phyloP scores from a whole-genome alignment of 2,888 invertebrate species.

The Urechis unicinctus region DNA sequence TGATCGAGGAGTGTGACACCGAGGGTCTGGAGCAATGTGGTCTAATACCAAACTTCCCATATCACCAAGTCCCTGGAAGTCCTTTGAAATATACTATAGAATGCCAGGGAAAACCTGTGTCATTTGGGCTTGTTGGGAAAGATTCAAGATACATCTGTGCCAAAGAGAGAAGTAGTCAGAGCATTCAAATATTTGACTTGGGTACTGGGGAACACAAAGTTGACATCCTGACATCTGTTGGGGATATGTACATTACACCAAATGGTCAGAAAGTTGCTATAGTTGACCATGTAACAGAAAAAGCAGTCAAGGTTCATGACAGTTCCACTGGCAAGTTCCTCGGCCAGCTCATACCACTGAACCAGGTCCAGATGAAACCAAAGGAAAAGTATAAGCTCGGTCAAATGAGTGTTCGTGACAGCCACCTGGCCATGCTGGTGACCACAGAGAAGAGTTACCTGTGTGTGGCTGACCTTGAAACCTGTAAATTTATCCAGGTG shows the following conservation, averaged over 20 bases:
- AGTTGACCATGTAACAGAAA: slow-evolving; percentile 41
- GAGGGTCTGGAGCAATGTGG: slow-evolving; percentile 37
- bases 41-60: slow-evolving; percentile 43
- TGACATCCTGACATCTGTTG: slow-evolving; percentile 36
- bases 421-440: slow-evolving; percentile 34
- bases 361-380: slow-evolving; percentile 35
- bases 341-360: slow-evolving; percentile 45
- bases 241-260: slow-evolving; percentile 39
- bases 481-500: slow-evolving; percentile 33
- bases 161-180: slow-evolving; percentile 31
- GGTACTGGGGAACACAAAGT: slow-evolving; percentile 30
- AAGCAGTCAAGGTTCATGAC: slow-evolving; percentile 42
- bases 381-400: slow-evolving; percentile 37
- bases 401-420: slow-evolving; percentile 30
- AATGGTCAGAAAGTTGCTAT: slow-evolving; percentile 32
- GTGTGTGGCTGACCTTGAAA: slow-evolving; percentile 36
- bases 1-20: slow-evolving; percentile 42
- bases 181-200: slow-evolving; percentile 35
- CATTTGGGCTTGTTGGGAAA: slow-evolving; percentile 20
- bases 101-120: slow-evolving; percentile 14
- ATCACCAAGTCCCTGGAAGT: slow-evolving; percentile 40
- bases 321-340: slow-evolving; percentile 35
- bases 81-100: slow-evolving; percentile 36
- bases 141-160: slow-evolving; percentile 29
- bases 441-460: slow-evolving; percentile 39